phyloP scores from a whole-genome alignment of 2,888 invertebrate genomes.

The Atethmia centrago region DNA sequence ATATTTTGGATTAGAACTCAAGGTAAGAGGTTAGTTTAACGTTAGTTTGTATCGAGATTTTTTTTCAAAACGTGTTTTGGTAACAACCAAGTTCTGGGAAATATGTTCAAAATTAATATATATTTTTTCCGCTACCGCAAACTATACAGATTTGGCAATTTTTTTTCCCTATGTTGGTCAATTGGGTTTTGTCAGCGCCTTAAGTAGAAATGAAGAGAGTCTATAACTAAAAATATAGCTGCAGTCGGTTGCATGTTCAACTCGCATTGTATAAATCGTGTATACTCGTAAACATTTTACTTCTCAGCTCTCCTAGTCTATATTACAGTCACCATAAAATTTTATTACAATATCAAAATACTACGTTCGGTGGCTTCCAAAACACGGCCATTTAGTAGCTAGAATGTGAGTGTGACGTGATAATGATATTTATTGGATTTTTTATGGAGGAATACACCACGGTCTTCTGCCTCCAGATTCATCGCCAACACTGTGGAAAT shows the following conservation, averaged over 20 bases:
- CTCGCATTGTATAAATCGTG: constrained; percentile 25
- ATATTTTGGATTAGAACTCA: too few species aligned
- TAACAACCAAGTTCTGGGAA: too few species aligned
- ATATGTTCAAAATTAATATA: too few species aligned
- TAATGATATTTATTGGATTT: constrained; percentile 28
- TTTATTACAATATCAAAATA: constrained; percentile 64
- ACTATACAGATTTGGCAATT: too few species aligned
- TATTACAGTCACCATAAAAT: constrained; percentile 57
- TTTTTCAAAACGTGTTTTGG: too few species aligned
- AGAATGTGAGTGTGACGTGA: constrained; percentile 42
- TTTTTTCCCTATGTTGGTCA: too few species aligned
- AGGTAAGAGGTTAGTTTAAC: too few species aligned
- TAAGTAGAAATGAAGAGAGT: background rate
- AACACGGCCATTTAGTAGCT: constrained; percentile 45
- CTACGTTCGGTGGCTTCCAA: constrained; percentile 40
- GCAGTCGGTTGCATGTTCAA: constrained; percentile 29
- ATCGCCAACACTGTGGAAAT: constrained; percentile 85
- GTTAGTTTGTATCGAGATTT: too few species aligned
- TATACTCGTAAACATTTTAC: constrained; percentile 56
- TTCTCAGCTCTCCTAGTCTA: constrained; percentile 45
- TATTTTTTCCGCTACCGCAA: too few species aligned
- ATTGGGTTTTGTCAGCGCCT: too few species aligned
- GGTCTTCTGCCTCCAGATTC: constrained; percentile 83
- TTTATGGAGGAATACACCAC: constrained; percentile 65
- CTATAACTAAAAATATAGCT: background rate